Percentiles rank a stretch among this genome's conserved stretches.
These are phyloP conservation scores for Phrynosoma blainvillii DNA, from an alignment of 2,113 vertebrate species.

Conservation along the genomic window DNA sequence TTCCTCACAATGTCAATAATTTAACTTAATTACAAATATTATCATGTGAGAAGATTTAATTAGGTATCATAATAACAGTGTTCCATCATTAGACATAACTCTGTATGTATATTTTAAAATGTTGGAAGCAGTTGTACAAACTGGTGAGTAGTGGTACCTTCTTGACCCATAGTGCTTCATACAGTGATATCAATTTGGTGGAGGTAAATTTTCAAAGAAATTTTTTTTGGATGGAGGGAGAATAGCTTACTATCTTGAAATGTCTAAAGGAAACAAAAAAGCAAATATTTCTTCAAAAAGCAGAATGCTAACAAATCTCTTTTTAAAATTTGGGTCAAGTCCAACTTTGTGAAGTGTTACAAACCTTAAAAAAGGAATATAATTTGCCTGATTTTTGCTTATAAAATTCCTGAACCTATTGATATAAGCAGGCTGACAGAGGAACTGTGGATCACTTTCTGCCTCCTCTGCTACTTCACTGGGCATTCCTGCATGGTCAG, in stretches of 20 bases:
- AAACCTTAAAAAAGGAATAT: background rate
- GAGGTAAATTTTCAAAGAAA: background rate
- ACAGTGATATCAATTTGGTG: background rate
- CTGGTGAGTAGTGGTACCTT: conserved; percentile 29
- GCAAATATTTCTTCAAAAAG: background rate
- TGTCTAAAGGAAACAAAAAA: background rate
- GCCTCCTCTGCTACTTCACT: background rate
- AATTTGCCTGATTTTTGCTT: background rate
- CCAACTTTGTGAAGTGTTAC: background rate
- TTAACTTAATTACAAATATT: background rate
- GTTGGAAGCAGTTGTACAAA: background rate
- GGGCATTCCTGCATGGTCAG: background rate
- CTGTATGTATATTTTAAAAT: background rate
- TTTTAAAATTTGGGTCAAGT: background rate
- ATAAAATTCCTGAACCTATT: background rate
- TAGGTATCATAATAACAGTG: background rate
- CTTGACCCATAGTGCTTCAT: background rate
- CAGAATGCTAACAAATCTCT: background rate
- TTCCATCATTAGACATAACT: background rate
- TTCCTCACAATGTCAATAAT: background rate
- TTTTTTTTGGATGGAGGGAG: background rate
- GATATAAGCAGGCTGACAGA: background rate
- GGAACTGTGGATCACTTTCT: background rate
- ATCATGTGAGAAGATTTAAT: background rate
- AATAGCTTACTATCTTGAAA: background rate